phyloP scores from a whole-genome alignment of 1,140 invertebrate species.

The Macrocentrus cingulum region DNA sequence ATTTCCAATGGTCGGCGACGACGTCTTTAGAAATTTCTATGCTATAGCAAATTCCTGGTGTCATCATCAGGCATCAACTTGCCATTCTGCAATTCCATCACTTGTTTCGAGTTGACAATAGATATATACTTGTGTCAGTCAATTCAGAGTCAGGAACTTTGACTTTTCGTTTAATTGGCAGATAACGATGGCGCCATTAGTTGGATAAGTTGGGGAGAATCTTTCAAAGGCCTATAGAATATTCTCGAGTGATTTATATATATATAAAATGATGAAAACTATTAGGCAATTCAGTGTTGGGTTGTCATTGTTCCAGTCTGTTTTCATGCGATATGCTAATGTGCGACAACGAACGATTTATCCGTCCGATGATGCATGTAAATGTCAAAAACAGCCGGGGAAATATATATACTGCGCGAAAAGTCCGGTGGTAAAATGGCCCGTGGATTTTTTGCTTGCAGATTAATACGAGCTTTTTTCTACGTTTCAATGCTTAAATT shows the following conservation, averaged over 20 bases:
- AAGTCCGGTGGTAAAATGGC: no score
- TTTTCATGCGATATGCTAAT: constrained; percentile 31
- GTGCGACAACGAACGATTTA: constrained; percentile 27
- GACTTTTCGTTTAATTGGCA: constrained; percentile 27
- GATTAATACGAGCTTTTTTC: no score
- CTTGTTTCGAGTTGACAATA: not conserved
- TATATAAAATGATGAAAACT: no score
- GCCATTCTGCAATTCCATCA: constrained; percentile 1
- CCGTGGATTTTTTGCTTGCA: no score
- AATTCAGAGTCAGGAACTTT: not conserved
- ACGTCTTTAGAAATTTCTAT: no score
- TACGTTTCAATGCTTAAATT: not conserved
- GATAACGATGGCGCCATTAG: constrained; percentile 26
- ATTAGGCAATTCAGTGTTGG: no score
- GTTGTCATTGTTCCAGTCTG: not conserved
- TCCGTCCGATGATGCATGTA: constrained; percentile 24
- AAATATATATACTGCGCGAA: constrained; percentile 9
- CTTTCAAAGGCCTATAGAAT: no score
- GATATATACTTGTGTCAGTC: not conserved
- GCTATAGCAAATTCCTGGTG: no score
- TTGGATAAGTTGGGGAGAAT: no score
- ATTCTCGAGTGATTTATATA: no score
- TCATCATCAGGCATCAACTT: no score
- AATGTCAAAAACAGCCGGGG: constrained; percentile 27
- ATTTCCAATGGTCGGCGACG: no score